Percentiles rank a stretch among this genome's conserved stretches.
Conservation (phyloP, 1,140 invertebrate species). For the Marisa cornuarietis region DNA sequence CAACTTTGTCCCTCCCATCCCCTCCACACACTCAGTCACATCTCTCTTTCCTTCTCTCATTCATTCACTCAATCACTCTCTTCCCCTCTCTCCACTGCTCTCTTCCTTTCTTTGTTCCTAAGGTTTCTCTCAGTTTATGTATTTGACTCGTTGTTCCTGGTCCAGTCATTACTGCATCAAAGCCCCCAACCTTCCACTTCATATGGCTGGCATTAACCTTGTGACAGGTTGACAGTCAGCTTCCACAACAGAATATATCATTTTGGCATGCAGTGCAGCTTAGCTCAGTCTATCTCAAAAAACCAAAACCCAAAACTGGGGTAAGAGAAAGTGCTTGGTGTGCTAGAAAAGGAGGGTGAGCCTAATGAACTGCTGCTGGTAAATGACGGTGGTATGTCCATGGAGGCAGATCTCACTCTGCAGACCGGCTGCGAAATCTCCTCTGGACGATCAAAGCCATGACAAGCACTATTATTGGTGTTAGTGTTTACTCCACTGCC, state of each 20-base stretch:
- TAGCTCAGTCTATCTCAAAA: neutral
- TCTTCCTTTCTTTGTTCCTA: too few species aligned
- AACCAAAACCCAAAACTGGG: neutral
- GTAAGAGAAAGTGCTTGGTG: neutral
- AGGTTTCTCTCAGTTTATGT: neutral
- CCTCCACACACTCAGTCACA: neutral
- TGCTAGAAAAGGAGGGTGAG: neutral
- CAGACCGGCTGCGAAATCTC: neutral
- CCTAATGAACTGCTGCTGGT: neutral
- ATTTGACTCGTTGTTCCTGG: neutral
- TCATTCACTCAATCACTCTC: neutral
- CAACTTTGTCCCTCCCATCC: neutral
- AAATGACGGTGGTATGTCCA: neutral
- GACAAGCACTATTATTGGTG: conserved; percentile 3
- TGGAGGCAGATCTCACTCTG: neutral
- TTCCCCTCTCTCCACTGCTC: neutral
- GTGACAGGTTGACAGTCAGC: too few species aligned
- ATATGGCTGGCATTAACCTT: too few species aligned
- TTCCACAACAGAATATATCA: too few species aligned
- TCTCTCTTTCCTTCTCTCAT: neutral
- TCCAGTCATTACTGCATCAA: neutral
- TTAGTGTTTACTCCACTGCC: neutral
- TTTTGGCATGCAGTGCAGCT: too few species aligned
- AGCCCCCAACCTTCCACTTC: neutral
- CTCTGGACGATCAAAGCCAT: neutral